These are phyloP conservation scores for Physeter macrocephalus DNA, from an alignment of 2,113 vertebrate species.

Conservation along the genomic window DNA sequence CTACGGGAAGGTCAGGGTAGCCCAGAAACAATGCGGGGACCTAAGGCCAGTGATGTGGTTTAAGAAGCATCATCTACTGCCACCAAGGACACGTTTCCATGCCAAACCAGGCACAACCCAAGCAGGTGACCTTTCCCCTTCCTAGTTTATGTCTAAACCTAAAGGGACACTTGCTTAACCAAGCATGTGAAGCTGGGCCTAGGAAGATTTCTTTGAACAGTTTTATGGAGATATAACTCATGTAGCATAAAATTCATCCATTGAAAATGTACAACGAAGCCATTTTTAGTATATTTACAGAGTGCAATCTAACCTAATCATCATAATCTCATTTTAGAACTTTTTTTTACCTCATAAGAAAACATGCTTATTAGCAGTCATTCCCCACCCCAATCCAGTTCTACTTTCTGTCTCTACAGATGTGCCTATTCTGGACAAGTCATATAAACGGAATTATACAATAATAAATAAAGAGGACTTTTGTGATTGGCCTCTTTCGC, in stretches of 20 bases:
- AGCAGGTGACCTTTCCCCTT: not conserved
- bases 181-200: not conserved
- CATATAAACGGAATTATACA: not conserved
- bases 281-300: not conserved
- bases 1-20: not conserved
- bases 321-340: not conserved
- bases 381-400: not conserved
- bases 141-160: not conserved
- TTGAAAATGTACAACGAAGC: not conserved
- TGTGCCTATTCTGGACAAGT: not conserved
- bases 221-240: not conserved
- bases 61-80: not conserved
- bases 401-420: not conserved
- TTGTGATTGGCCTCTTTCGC: not conserved
- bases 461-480: not conserved
- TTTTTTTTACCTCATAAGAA: not conserved
- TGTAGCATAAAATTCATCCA: not conserved
- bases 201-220: not conserved
- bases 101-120: not conserved
- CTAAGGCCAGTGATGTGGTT: not conserved
- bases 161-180: not conserved
- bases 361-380: not conserved
- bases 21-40: fast-evolving
- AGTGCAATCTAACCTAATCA: not conserved
- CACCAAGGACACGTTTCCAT: not conserved